Evolutionary conservation across 2,113 vertebrate genomes (phyloP).

Genomic region (Brachypteracias leptosomus): DNA sequence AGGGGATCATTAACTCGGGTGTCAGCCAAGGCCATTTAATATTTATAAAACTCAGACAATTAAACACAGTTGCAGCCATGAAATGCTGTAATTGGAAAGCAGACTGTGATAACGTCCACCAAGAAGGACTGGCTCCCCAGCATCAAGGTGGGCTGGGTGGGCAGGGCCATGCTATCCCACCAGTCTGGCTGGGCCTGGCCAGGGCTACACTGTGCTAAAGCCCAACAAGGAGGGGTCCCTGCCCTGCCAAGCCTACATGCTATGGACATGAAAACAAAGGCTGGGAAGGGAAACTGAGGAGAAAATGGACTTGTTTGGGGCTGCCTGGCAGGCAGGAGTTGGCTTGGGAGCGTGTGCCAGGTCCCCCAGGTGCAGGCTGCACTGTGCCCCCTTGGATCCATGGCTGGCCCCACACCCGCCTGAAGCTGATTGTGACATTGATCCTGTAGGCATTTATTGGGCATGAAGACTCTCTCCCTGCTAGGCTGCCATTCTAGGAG

Average conservation of each 20-base stretch:
- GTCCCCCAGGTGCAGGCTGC: rapidly evolving
- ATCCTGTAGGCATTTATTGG: background rate
- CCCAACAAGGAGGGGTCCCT: background rate
- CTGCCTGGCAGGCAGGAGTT: background rate
- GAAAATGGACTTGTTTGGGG: background rate
- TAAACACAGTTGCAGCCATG: constrained; percentile 10
- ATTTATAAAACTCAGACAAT: constrained; percentile 62
- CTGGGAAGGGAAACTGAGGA: background rate
- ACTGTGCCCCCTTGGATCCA: rapidly evolving
- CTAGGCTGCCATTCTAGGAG: background rate
- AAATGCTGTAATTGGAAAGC: constrained; percentile 63
- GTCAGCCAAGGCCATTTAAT: constrained; percentile 47
- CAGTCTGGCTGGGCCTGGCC: background rate
- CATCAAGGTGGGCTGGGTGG: background rate
- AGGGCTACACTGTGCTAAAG: rapidly evolving
- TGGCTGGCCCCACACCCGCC: rapidly evolving
- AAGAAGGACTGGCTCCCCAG: background rate
- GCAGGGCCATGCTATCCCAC: background rate
- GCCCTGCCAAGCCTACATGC: background rate
- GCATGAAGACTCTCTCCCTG: background rate
- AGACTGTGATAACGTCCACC: background rate
- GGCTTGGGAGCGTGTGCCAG: rapidly evolving
- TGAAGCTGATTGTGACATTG: background rate
- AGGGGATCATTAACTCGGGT: constrained; percentile 61
- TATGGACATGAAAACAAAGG: background rate